These are phyloP conservation scores for Petrophora chlorosata DNA, from an alignment of 2,888 invertebrate genomes.

Conservation along the genomic window DNA sequence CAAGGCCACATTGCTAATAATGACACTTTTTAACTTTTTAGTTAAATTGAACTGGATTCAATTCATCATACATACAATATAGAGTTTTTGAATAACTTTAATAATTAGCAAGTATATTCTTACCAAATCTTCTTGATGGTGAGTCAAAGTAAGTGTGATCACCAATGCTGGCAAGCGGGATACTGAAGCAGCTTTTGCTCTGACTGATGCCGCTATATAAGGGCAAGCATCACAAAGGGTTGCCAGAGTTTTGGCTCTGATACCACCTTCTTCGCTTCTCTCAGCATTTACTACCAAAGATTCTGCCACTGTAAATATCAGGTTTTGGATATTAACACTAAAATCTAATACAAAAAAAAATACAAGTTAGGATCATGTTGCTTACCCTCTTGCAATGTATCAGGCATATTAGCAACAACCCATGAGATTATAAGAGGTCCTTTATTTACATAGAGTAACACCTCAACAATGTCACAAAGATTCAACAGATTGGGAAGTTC, in stretches of 20 bases:
- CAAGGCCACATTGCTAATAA: too few relatives aligned
- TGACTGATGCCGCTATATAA: constrained; percentile 90
- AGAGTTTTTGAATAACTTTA: too few relatives aligned
- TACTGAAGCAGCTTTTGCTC: constrained; percentile 94
- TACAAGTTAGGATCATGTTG: constrained; percentile 1
- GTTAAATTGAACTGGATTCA: too few relatives aligned
- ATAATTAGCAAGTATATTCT: constrained; percentile 31
- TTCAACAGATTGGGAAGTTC: constrained; percentile 95
- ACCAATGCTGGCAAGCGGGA: constrained; percentile 95
- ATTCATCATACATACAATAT: too few relatives aligned
- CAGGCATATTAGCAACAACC: constrained; percentile 97
- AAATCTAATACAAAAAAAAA: neutral
- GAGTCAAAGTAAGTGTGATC: constrained; percentile 90
- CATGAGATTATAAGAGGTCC: constrained; percentile 95
- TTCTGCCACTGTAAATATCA: constrained; percentile 87
- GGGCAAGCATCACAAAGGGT: constrained; percentile 96
- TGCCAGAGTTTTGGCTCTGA: constrained; percentile 91
- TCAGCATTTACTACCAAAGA: constrained; percentile 94
- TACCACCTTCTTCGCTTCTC: constrained; percentile 93
- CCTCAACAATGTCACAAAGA: constrained; percentile 92
- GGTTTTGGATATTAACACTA: too few relatives aligned
- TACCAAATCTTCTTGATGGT: constrained; percentile 85
- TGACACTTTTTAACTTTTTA: too few relatives aligned
- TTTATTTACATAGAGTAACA: constrained; percentile 94
- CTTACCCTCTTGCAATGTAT: constrained; percentile 93